phyloP scores from a whole-genome alignment of 2,797 vertebrate species.

The Squalus acanthias region DNA sequence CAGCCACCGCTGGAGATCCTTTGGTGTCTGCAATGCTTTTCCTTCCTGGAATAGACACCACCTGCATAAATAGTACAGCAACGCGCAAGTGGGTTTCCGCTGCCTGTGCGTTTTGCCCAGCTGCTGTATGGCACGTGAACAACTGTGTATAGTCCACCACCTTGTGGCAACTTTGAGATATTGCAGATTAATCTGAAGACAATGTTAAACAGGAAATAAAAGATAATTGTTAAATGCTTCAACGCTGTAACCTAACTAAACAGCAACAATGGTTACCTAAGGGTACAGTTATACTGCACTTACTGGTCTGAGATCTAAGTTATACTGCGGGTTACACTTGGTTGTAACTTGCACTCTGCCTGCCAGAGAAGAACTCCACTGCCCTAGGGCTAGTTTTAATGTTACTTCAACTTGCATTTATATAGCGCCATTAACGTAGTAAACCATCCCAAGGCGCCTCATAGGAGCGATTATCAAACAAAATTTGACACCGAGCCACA shows the following conservation, averaged over 20 bases:
- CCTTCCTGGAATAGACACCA: slow-evolving; percentile 80
- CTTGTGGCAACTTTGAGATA: neutral
- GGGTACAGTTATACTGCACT: neutral
- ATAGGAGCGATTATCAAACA: neutral
- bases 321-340: neutral
- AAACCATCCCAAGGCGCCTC: neutral
- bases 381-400: neutral
- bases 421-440: neutral
- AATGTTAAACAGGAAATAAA: neutral
- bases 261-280: neutral
- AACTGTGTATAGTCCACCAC: neutral
- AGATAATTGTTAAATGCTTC: neutral
- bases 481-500: neutral
- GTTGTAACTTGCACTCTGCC: neutral
- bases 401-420: neutral
- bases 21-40: slow-evolving; percentile 73
- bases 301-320: neutral
- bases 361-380: neutral
- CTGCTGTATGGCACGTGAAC: neutral
- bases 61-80: slow-evolving; percentile 63
- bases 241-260: neutral
- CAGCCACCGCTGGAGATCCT: slow-evolving; percentile 59
- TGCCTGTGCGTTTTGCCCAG: neutral
- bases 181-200: neutral
- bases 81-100: slow-evolving; percentile 52